Percentiles rank a stretch among this genome's conserved stretches.
Evolutionary conservation across 2,797 vertebrate genomes (phyloP).

Genomic region (Emydoidea blandingii): DNA sequence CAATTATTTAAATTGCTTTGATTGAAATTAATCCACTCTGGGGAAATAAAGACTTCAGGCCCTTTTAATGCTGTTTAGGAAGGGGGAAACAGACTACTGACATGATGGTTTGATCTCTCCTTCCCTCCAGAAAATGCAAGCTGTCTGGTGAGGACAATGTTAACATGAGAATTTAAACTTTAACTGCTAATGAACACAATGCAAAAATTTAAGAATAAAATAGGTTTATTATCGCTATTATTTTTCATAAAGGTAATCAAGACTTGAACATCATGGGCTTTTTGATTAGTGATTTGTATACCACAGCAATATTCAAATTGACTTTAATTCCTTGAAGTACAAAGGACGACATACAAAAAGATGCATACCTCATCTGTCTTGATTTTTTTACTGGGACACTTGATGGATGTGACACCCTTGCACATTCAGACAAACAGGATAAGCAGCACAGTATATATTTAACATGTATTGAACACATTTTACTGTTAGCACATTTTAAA

Average conservation of each 20-base stretch:
- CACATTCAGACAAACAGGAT: slow-evolving; percentile 53
- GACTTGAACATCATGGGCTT: slow-evolving; percentile 37
- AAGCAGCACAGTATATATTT: slow-evolving; percentile 53
- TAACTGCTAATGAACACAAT: slow-evolving; percentile 43
- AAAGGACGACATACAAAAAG: slow-evolving; percentile 71
- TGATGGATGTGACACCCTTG: slow-evolving; percentile 44
- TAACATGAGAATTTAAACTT: not conserved
- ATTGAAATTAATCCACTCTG: not conserved
- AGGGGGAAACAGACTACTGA: not conserved
- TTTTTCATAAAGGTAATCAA: slow-evolving; percentile 68
- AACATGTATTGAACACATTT: slow-evolving; percentile 61
- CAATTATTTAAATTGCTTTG: not conserved
- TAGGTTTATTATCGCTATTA: slow-evolving; percentile 78
- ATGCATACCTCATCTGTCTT: slow-evolving; percentile 64
- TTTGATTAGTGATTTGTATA: slow-evolving; percentile 58
- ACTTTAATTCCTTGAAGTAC: slow-evolving; percentile 58
- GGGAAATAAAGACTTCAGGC: not conserved
- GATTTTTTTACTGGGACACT: slow-evolving; percentile 46
- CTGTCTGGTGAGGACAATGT: not conserved
- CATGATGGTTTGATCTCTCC: not conserved
- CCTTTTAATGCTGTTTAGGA: not conserved
- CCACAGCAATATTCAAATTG: slow-evolving; percentile 36
- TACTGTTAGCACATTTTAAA: slow-evolving; percentile 63
- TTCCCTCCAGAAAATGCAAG: not conserved
- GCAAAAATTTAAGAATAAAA: slow-evolving; percentile 78